Percentiles rank a stretch among this genome's conserved stretches.
Conservation (phyloP, 1,140 invertebrate species). For the Drosophila pseudoobscura region DNA sequence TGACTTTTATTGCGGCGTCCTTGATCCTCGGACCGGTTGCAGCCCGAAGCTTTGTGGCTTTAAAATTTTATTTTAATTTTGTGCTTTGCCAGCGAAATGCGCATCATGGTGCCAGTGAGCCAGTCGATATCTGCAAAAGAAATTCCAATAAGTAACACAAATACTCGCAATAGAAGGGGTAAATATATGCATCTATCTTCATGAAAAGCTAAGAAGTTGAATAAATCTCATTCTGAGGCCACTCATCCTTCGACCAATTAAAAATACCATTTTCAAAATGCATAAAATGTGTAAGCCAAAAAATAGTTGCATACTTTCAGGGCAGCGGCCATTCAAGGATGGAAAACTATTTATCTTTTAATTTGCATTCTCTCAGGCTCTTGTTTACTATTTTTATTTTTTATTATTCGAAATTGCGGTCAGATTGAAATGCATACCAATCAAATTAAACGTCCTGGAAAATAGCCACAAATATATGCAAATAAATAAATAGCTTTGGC, state of each 20-base stretch:
- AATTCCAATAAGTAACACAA: slow-evolving; percentile 1
- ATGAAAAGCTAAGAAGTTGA: not conserved
- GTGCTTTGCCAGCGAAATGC: slow-evolving; percentile 22
- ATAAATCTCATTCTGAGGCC: not conserved
- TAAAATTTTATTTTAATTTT: slow-evolving; percentile 61
- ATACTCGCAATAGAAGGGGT: not conserved
- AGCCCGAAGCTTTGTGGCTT: slow-evolving; percentile 9
- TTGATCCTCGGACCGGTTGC: not conserved
- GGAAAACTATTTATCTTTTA: too few species aligned
- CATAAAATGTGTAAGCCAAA: not conserved
- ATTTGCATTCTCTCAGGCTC: too few species aligned
- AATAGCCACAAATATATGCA: too few species aligned
- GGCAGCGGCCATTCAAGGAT: too few species aligned
- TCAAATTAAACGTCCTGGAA: too few species aligned
- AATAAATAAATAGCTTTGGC: too few species aligned
- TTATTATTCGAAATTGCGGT: too few species aligned
- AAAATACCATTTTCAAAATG: slow-evolving; percentile 4
- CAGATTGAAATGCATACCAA: too few species aligned
- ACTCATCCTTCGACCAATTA: slow-evolving; percentile 17
- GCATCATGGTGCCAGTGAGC: slow-evolving; percentile 34
- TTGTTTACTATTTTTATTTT: too few species aligned
- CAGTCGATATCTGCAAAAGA: slow-evolving; percentile 33
- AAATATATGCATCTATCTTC: not conserved
- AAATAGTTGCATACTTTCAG: slow-evolving; percentile 15
- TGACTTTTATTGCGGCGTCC: slow-evolving; percentile 11